Evolutionary conservation across 2,888 invertebrate genomes (phyloP).

Genomic region (Zeuzera pyrina): DNA sequence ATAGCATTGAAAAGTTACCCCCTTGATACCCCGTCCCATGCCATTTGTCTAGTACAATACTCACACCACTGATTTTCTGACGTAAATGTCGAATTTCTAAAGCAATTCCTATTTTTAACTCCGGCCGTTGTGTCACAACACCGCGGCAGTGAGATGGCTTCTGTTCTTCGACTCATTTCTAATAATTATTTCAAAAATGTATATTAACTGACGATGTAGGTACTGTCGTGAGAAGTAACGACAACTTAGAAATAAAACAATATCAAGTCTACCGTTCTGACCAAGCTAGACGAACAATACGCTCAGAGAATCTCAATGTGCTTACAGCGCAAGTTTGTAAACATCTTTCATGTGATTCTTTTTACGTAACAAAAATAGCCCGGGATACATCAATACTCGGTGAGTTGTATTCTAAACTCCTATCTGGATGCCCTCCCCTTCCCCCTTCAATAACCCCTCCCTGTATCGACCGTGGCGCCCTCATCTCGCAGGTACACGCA

Average conservation of each 20-base stretch:
- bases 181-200: no score
- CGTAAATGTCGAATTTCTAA: constrained; percentile 19
- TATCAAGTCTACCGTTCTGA: constrained; percentile 12
- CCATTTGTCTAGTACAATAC: constrained; percentile 41
- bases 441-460: constrained; percentile 31
- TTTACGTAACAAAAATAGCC: constrained; percentile 29
- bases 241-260: no score
- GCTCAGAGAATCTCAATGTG: constrained; percentile 20
- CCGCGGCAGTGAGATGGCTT: no score
- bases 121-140: no score
- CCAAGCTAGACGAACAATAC: constrained; percentile 10
- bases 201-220: no score
- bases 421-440: constrained; percentile 48
- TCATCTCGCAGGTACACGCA: constrained; percentile 70
- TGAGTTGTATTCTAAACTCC: constrained; percentile 65
- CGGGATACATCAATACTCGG: constrained; percentile 53
- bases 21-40: constrained; percentile 26
- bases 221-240: no score
- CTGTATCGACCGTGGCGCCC: constrained; percentile 66
- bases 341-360: constrained; percentile 22
- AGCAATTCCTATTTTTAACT: no score
- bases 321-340: constrained; percentile 11
- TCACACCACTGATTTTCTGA: constrained; percentile 47
- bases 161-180: no score
- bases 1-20: constrained; percentile 64